A percentile compares a stretch with the other conserved stretches of the same genome.
Evolutionary conservation across 2,113 vertebrate species (phyloP).

Genomic region (Zosterops lateralis): DNA sequence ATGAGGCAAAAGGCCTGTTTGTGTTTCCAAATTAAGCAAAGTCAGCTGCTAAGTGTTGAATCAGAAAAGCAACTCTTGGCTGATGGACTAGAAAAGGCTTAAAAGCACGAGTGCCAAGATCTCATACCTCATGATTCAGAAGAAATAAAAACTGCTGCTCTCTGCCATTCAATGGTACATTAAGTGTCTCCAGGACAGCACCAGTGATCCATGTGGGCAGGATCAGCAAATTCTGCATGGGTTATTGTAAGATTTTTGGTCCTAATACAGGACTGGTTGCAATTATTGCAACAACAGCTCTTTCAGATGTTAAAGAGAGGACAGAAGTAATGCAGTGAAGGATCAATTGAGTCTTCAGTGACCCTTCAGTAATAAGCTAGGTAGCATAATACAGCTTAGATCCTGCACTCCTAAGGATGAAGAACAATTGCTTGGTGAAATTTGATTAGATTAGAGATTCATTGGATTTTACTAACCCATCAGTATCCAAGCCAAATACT

Average conservation of each 20-base stretch:
- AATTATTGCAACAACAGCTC: background rate
- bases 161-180: background rate
- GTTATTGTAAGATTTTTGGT: background rate
- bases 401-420: background rate
- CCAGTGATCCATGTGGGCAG: background rate
- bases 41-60: background rate
- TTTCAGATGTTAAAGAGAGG: background rate
- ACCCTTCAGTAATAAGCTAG: background rate
- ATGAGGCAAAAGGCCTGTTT: background rate
- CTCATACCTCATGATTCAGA: background rate
- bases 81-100: background rate
- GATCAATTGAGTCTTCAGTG: background rate
- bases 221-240: background rate
- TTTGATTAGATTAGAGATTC: background rate
- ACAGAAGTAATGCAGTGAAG: background rate
- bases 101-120: background rate
- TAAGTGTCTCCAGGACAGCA: background rate
- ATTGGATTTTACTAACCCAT: background rate
- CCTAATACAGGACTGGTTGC: background rate
- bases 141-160: background rate
- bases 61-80: background rate
- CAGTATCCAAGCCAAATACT: background rate
- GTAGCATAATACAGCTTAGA: background rate
- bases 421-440: background rate
- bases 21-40: background rate